Conservation (phyloP, 2,797 vertebrate species). For the Melopsittacus undulatus region DNA sequence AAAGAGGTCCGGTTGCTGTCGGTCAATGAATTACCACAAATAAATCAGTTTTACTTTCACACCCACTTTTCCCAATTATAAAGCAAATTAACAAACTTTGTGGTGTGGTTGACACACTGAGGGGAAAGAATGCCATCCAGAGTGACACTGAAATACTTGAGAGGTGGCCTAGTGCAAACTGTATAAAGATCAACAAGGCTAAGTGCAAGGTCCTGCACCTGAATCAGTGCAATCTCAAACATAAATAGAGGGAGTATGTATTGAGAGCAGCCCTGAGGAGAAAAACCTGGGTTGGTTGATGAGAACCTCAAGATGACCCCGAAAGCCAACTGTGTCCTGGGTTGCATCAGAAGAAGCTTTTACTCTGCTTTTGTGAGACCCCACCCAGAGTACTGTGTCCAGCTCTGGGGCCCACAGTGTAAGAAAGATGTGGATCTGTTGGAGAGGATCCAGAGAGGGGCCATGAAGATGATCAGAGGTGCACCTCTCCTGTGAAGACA, state of each 20-base stretch:
- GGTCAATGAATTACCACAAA: background rate
- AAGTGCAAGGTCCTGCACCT: background rate
- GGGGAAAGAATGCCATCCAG: background rate
- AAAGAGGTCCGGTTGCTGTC: background rate
- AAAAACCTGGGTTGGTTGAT: background rate
- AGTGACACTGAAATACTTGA: background rate
- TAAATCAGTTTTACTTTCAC: background rate
- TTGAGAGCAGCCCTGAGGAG: background rate
- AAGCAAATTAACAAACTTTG: background rate
- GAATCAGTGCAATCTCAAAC: background rate
- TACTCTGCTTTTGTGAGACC: background rate
- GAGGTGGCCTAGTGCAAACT: background rate
- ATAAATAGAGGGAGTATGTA: background rate
- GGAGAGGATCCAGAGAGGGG: background rate
- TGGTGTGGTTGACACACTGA: background rate
- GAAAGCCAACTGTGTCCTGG: background rate
- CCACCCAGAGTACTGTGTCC: background rate
- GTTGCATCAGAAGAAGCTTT: background rate
- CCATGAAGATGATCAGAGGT: background rate
- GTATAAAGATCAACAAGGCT: background rate
- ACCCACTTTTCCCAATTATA: background rate
- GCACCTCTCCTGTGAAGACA: background rate
- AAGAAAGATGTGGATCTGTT: background rate
- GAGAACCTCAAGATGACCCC: background rate
- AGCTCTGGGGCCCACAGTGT: background rate